Percentiles rank a stretch among this genome's conserved stretches.
phyloP scores from a whole-genome alignment of 1,140 invertebrate species.

The Eumaeus atala region DNA sequence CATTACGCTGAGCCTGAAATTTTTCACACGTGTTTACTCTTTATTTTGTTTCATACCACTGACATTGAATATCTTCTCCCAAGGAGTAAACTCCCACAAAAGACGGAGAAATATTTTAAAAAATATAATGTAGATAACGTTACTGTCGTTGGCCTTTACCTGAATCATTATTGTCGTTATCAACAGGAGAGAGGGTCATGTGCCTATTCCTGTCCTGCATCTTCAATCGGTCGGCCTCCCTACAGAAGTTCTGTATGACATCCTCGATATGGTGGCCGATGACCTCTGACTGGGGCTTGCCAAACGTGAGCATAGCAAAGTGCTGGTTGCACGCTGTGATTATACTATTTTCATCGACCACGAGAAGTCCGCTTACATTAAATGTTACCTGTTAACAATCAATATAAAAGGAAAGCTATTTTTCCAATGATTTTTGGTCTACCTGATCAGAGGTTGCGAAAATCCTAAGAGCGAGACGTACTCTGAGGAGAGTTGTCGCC shows the following conservation, averaged over 20 bases:
- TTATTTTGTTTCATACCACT: not conserved
- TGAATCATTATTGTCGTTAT: slow-evolving; percentile 66
- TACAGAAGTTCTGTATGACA: slow-evolving; percentile 74
- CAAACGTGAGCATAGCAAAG: slow-evolving; percentile 79
- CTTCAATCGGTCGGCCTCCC: slow-evolving; percentile 58
- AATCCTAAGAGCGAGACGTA: too few species aligned
- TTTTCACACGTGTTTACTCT: not conserved
- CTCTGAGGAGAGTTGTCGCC: too few species aligned
- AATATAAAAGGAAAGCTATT: not conserved
- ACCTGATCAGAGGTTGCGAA: too few species aligned
- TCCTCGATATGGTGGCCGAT: slow-evolving; percentile 76
- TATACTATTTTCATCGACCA: slow-evolving; percentile 76
- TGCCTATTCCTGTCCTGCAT: slow-evolving; percentile 57
- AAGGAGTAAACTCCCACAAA: too few species aligned
- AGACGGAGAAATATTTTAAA: too few species aligned
- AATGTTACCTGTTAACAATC: slow-evolving; percentile 73
- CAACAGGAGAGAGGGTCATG: slow-evolving; percentile 70
- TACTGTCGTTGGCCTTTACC: slow-evolving; percentile 27
- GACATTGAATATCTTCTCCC: too few species aligned
- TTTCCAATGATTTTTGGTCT: too few species aligned
- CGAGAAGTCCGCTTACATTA: slow-evolving; percentile 81
- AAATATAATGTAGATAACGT: not conserved
- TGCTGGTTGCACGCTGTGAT: slow-evolving; percentile 81
- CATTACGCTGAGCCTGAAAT: too few species aligned
- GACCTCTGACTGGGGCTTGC: slow-evolving; percentile 76